Percentiles rank a stretch among this genome's conserved stretches.
Conservation (phyloP, 2,888 invertebrate genomes). For the Rambutsinella grinnellia region DNA sequence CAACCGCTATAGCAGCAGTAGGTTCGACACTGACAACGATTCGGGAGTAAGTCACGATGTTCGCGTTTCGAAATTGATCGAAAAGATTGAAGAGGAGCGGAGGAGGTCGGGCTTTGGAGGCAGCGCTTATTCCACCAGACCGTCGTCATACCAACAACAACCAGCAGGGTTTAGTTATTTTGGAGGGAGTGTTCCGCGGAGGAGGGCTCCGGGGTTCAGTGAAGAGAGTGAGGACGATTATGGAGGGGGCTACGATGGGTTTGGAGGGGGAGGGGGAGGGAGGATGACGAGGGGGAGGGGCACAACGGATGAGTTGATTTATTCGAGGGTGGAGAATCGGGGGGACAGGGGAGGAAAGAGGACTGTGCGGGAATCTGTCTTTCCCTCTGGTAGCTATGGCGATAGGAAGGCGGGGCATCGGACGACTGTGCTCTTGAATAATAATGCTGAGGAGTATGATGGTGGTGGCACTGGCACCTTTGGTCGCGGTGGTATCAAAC, state of each 20-base stretch:
- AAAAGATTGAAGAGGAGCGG: conserved; percentile 9
- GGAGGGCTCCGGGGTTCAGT: too few species aligned
- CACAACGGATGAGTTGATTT: conserved; percentile 1
- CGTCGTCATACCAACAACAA: too few species aligned
- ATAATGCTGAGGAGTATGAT: neutral
- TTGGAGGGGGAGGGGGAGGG: too few species aligned
- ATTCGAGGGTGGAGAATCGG: conserved; percentile 14
- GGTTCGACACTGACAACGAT: too few species aligned
- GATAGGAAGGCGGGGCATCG: too few species aligned
- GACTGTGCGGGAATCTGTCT: conserved; percentile 10
- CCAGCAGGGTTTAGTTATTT: conserved; percentile 8
- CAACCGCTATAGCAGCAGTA: neutral
- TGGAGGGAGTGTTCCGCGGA: too few species aligned
- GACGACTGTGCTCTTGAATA: conserved; percentile 21
- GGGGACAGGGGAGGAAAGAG: neutral
- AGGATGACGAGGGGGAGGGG: too few species aligned
- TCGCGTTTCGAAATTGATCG: conserved; percentile 10
- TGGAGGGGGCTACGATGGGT: too few species aligned
- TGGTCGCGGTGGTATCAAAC: too few species aligned
- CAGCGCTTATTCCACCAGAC: neutral
- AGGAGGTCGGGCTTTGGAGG: neutral
- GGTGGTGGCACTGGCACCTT: conserved; percentile 6
- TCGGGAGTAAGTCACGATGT: too few species aligned
- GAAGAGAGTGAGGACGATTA: too few species aligned
- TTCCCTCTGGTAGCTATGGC: neutral